Base-by-base conservation (phyloP, 1,140 invertebrate species). In the Drosophila pruinosa region DNA sequence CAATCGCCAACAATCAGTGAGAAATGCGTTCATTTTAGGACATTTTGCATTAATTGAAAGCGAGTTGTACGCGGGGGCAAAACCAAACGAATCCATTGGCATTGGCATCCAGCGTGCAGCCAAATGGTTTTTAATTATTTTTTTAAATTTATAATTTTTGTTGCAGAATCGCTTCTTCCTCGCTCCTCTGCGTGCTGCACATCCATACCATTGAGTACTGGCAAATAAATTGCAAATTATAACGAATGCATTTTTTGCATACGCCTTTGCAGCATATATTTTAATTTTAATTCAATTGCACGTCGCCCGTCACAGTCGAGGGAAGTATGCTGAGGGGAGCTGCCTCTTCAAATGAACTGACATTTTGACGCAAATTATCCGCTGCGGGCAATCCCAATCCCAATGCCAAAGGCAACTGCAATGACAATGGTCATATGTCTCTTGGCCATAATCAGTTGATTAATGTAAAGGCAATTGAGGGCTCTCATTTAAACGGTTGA, bases 201-300 rank as follows among this genome's bases (percentile, higher is more conserved):
- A 26, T 6, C 1, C 0, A 2, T n/a, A 4, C 10, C 10, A 3
- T 2, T 12, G 31, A 34, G 31, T 15, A 28, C 26, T 50, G 24
- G 57, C 53, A 74, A 80, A 77, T 82, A 75, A 82, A 82, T 82
- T 81, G 78, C 58, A 74, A 73, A 82, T 81, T 74, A 82, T 82
- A 65, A 67, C 74, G 59, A 62, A 64, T 82, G 47, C 54, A 68
- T 62, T 79, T 52, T 45, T 54, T 53, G 22, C 56, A 19, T 24
- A 5, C n/a, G 54, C 70, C 28, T 54, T 82, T 74, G 47, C 56
- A 64, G 22, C 52, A 58, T 69, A 76, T 81, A 83, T 82, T 82
- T 82, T 82, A 82, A 82, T 82, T 82, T 82, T 82, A 82, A 82
- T 82, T 82, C 78, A 82, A 82, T 83, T 82, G 74, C 79, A 83